These are phyloP conservation scores for Gallinago stenura DNA, from an alignment of 2,797 vertebrate species.

Conservation along the genomic window DNA sequence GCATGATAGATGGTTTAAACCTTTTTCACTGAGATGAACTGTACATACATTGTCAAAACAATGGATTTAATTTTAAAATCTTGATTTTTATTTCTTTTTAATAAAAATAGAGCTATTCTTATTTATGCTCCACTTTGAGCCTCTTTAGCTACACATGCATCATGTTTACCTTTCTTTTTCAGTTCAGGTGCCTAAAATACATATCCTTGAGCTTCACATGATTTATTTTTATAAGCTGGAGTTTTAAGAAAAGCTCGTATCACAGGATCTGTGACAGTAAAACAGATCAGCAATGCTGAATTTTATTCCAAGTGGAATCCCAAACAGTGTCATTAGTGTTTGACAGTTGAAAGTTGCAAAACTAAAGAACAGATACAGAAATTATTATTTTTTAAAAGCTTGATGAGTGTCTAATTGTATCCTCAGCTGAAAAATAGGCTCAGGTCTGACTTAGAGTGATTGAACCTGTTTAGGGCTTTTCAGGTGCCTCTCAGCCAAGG, in stretches of 20 bases:
- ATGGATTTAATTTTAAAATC: neutral
- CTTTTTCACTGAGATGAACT: neutral
- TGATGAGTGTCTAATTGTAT: neutral
- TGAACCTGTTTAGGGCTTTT: neutral
- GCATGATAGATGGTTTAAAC: neutral
- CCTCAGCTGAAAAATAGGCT: neutral
- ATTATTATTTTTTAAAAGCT: neutral
- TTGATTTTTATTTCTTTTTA: neutral
- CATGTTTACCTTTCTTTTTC: neutral
- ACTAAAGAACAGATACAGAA: neutral
- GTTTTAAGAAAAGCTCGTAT: neutral
- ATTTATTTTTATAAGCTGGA: neutral
- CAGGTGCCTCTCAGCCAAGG: neutral
- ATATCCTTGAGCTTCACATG: neutral
- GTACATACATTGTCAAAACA: neutral
- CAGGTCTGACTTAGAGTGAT: neutral
- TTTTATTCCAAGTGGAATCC: neutral
- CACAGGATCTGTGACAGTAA: neutral
- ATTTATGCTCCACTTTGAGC: neutral
- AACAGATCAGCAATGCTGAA: neutral
- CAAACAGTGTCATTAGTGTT: neutral
- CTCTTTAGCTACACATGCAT: neutral
- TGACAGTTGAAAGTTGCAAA: neutral
- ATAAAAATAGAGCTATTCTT: neutral
- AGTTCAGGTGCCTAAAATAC: neutral